Evolutionary conservation across 2,113 vertebrate genomes (phyloP).

Genomic region (Apteryx owenii): DNA sequence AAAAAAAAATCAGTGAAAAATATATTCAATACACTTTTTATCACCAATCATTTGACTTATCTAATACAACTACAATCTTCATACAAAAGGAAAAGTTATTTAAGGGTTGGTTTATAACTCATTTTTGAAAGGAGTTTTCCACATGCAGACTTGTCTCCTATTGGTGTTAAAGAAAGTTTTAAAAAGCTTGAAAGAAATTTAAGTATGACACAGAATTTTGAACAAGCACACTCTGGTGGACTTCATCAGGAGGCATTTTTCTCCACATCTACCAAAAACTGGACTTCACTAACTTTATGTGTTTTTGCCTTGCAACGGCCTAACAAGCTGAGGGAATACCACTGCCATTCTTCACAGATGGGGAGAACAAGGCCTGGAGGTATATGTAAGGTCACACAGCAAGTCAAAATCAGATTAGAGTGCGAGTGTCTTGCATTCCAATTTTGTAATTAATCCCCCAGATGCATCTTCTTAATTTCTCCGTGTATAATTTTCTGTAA

Average conservation of each 20-base stretch:
- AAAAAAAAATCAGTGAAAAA: not conserved
- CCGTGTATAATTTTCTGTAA: not conserved
- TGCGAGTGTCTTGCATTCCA: not conserved
- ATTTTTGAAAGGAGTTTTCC: not conserved
- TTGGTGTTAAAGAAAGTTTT: not conserved
- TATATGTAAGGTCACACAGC: not conserved
- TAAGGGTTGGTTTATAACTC: not conserved
- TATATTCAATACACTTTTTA: not conserved
- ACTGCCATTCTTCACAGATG: not conserved
- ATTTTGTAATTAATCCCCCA: not conserved
- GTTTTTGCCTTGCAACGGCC: not conserved
- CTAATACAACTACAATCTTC: not conserved
- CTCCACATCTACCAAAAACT: not conserved
- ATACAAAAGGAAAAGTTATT: not conserved
- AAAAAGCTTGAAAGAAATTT: not conserved
- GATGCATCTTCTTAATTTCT: not conserved
- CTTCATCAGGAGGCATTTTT: not conserved
- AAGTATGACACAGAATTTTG: not conserved
- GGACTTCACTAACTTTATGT: not conserved
- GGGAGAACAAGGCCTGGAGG: not conserved
- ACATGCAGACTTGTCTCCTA: not conserved
- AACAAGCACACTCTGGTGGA: not conserved
- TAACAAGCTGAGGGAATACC: not conserved
- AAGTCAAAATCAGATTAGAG: not conserved
- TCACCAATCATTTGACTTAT: not conserved